Conservation (phyloP, 1,140 invertebrate species). For the Pseudomyrmex flavicornis region DNA sequence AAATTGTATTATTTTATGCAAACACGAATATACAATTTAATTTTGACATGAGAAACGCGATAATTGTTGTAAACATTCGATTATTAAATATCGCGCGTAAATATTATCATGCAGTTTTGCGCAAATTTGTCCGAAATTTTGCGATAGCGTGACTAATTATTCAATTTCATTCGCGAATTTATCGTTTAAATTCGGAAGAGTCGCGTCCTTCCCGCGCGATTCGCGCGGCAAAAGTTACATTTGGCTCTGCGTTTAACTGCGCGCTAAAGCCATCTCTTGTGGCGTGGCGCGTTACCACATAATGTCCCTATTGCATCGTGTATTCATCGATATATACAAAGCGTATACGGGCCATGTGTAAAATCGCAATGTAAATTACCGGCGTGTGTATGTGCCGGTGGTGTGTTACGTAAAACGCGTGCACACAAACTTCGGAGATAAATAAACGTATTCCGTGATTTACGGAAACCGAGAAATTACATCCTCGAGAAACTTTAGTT, state of each 20-base stretch:
- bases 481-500: neutral
- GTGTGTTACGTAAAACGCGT: conserved; percentile 16
- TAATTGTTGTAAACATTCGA: neutral
- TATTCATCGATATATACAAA: conserved; percentile 22
- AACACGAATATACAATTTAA: no score
- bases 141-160: conserved; percentile 1
- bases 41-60: no score
- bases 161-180: conserved; percentile 22
- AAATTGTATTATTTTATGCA: no score
- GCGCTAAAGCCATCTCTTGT: conserved; percentile 5
- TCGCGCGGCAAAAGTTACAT: conserved; percentile 12
- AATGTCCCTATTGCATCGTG: conserved; percentile 32
- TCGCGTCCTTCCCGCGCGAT: neutral
- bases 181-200: neutral
- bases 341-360: conserved; percentile 16
- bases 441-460: conserved; percentile 35
- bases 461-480: conserved; percentile 2
- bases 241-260: conserved; percentile 15
- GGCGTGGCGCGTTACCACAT: neutral
- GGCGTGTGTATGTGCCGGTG: neutral
- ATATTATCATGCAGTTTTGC: neutral
- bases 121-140: neutral
- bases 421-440: neutral
- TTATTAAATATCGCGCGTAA: neutral
- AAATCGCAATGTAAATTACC: conserved; percentile 30